Evolutionary conservation across 2,797 vertebrate genomes (phyloP).

Genomic region (Rhinophrynus dorsalis): DNA sequence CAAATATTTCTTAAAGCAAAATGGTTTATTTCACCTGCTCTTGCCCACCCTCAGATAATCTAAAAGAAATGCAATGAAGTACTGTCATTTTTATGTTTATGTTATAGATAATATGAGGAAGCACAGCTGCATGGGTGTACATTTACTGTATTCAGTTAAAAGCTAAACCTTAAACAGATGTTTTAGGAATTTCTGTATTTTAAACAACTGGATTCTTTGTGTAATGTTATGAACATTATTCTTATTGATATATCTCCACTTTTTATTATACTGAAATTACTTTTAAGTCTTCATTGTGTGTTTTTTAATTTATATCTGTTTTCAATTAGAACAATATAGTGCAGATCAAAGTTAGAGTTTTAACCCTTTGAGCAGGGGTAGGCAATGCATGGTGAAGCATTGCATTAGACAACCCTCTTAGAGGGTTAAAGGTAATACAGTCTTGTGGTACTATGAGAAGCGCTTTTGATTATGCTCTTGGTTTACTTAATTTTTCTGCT

Average conservation of each 20-base stretch:
- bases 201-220: slow-evolving; percentile 42
- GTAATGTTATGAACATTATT: slow-evolving; percentile 28
- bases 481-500: no score
- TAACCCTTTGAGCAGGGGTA: no score
- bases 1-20: no score
- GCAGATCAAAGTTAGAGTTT: no score
- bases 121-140: slow-evolving; percentile 16
- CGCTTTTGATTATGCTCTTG: no score
- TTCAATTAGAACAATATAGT: slow-evolving; percentile 1
- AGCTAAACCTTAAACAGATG: slow-evolving; percentile 40
- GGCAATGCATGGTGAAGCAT: no score
- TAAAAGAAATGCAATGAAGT: slow-evolving; percentile 3
- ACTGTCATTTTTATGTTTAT: slow-evolving; percentile 30
- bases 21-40: neutral
- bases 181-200: slow-evolving; percentile 35
- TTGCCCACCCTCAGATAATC: slow-evolving; percentile 18
- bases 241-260: slow-evolving; percentile 30
- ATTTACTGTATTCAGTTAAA: slow-evolving; percentile 37
- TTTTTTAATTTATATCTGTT: slow-evolving; percentile 5
- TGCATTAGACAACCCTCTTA: no score
- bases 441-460: no score
- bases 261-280: slow-evolving; percentile 20
- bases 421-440: no score
- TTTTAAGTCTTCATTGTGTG: neutral
- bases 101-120: slow-evolving; percentile 32